Conservation (phyloP, 2,113 vertebrate species). For the Mola mola region DNA sequence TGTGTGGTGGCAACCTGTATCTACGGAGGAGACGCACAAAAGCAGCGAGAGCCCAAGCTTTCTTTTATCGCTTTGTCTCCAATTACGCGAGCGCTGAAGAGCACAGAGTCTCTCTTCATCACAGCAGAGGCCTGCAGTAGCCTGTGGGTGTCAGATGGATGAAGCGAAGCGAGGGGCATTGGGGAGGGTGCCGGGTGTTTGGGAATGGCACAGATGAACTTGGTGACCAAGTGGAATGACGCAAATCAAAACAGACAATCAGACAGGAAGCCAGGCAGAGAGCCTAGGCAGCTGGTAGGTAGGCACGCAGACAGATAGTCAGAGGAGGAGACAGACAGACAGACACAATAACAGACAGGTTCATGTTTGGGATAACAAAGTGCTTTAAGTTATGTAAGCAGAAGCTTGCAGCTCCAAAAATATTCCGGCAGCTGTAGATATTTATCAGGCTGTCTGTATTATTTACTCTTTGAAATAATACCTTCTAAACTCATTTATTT, state of each 20-base stretch:
- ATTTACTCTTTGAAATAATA: slow-evolving; percentile 5
- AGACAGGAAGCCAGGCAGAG: slow-evolving; percentile 44
- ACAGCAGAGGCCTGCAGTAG: slow-evolving; percentile 52
- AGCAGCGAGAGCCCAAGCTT: slow-evolving; percentile 29
- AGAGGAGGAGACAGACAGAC: slow-evolving; percentile 23
- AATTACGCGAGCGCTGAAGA: slow-evolving; percentile 55
- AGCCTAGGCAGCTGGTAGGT: slow-evolving; percentile 52
- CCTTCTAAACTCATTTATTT: slow-evolving; percentile 25
- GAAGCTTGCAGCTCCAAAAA: slow-evolving; percentile 30
- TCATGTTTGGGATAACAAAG: slow-evolving; percentile 53
- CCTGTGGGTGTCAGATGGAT: slow-evolving; percentile 62
- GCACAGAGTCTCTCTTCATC: slow-evolving; percentile 50
- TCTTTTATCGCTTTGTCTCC: slow-evolving; percentile 51
- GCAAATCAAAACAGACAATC: slow-evolving; percentile 68
- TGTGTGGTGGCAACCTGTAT: slow-evolving; percentile 43
- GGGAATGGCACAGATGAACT: slow-evolving; percentile 62
- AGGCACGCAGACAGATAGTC: slow-evolving; percentile 32
- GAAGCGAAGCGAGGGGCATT: slow-evolving; percentile 2
- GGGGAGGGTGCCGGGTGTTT: slow-evolving; percentile 38
- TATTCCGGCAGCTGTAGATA: slow-evolving; percentile 50
- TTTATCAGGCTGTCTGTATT: slow-evolving; percentile 28
- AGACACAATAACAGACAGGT: slow-evolving; percentile 45
- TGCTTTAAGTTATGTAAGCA: slow-evolving; percentile 58
- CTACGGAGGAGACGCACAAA: slow-evolving; percentile 33
- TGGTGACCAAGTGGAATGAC: slow-evolving; percentile 70